Evolutionary conservation across 2,797 vertebrate species (phyloP).

Genomic region (Sparus aurata): DNA sequence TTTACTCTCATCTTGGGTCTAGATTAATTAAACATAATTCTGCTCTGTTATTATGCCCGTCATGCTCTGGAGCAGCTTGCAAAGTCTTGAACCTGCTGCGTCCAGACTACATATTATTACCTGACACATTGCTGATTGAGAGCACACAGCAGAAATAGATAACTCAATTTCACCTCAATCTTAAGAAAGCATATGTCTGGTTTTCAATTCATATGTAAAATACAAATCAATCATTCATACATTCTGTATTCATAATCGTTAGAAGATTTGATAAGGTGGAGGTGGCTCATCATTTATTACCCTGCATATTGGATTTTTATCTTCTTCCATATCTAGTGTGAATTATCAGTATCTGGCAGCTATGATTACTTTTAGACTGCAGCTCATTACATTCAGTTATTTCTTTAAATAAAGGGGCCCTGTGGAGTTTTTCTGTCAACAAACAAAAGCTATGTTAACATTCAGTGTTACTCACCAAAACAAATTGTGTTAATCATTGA

Average conservation of each 20-base stretch:
- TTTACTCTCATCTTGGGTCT: background rate
- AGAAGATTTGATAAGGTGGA: constrained; percentile 28
- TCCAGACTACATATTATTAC: constrained; percentile 12
- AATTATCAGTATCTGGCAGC: constrained; percentile 23
- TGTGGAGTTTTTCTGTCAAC: constrained; percentile 16
- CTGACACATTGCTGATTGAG: constrained; percentile 22
- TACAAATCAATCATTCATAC: constrained; percentile 9
- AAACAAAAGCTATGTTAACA: background rate
- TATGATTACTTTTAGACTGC: constrained; percentile 26
- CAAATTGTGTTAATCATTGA: background rate
- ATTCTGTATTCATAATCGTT: constrained; percentile 27
- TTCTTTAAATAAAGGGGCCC: constrained; percentile 23
- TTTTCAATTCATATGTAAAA: constrained; percentile 31
- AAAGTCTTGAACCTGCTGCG: constrained; percentile 8
- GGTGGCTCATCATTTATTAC: constrained; percentile 25
- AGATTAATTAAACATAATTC: constrained; percentile 34
- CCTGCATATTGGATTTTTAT: constrained; percentile 46
- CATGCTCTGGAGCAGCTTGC: constrained; percentile 13
- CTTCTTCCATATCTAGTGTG: constrained; percentile 13
- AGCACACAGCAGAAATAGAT: constrained; percentile 17
- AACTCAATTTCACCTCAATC: constrained; percentile 30
- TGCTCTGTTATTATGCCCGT: constrained; percentile 4
- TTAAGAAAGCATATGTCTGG: constrained; percentile 10
- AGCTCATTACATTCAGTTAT: constrained; percentile 23
- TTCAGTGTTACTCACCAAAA: constrained; percentile 1